Conservation (phyloP, 1,140 invertebrate genomes). For the Drosophila neocordata region DNA sequence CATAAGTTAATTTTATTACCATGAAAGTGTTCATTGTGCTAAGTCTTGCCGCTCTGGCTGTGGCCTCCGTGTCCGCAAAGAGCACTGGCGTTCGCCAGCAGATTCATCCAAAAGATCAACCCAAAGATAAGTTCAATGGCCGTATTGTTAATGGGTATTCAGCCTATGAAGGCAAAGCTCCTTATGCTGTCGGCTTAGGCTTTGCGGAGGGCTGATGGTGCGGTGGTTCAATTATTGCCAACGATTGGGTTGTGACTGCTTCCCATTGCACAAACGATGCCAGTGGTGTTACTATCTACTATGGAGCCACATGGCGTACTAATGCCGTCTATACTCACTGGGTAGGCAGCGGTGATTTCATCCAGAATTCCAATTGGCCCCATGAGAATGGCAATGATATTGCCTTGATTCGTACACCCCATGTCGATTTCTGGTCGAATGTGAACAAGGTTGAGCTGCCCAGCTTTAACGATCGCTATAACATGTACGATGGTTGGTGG, state of each 20-base stretch:
- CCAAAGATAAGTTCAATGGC: background rate
- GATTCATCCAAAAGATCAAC: constrained; percentile 53
- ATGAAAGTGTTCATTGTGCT: background rate
- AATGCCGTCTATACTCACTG: constrained; percentile 29
- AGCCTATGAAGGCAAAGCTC: constrained; percentile 80
- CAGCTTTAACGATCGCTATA: constrained; percentile 29
- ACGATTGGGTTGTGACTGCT: constrained; percentile 84
- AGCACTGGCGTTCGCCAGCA: constrained; percentile 5
- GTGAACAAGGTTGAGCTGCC: constrained; percentile 41
- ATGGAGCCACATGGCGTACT: constrained; percentile 51
- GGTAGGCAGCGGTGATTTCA: constrained; percentile 28
- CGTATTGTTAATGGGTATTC: constrained; percentile 40
- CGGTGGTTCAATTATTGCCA: constrained; percentile 84
- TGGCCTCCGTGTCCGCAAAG: background rate
- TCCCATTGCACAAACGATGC: constrained; percentile 83
- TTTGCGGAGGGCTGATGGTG: constrained; percentile 53
- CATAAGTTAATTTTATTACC: background rate
- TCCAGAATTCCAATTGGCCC: constrained; percentile 30
- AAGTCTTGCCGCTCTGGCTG: constrained; percentile 14
- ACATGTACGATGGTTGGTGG: constrained; percentile 18
- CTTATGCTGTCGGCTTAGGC: constrained; percentile 82
- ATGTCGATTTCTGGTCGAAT: constrained; percentile 32
- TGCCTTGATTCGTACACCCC: constrained; percentile 30
- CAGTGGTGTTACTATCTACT: constrained; percentile 40
- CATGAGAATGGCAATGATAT: constrained; percentile 32